Evolutionary conservation across 2,888 invertebrate genomes (phyloP).

Genomic region (Cyclophora punctaria): DNA sequence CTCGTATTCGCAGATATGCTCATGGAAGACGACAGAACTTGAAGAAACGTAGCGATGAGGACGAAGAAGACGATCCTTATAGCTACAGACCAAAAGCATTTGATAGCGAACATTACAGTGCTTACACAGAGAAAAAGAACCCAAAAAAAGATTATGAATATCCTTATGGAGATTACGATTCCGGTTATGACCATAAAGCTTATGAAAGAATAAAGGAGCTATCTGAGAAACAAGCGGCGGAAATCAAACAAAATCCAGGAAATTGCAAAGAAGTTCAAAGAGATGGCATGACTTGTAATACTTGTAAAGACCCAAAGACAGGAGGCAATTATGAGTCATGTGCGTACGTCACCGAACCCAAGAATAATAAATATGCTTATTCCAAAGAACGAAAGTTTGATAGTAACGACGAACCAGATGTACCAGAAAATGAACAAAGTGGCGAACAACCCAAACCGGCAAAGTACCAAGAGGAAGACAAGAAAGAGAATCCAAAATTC

Average conservation of each 20-base stretch:
- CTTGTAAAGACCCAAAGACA: conserved; percentile 83
- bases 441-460: conserved; percentile 44
- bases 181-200: conserved; percentile 70
- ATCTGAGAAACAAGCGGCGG: conserved; percentile 77
- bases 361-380: conserved; percentile 81
- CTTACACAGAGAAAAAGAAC: conserved; percentile 57
- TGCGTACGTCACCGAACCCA: conserved; percentile 83
- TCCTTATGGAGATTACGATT: conserved; percentile 59
- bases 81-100: conserved; percentile 72
- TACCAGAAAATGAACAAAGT: conserved; percentile 57
- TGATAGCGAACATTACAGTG: conserved; percentile 59
- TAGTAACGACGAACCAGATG: conserved; percentile 74
- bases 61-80: conserved; percentile 67
- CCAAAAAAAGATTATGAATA: conserved; percentile 62
- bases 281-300: conserved; percentile 80
- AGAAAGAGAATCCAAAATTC: conserved; percentile 42
- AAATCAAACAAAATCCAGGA: conserved; percentile 76
- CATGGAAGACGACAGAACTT: conserved; percentile 57
- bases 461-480: conserved; percentile 44
- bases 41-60: conserved; percentile 43
- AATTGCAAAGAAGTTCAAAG: conserved; percentile 79
- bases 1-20: conserved; percentile 67
- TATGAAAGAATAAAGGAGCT: conserved; percentile 75
- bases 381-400: conserved; percentile 78
- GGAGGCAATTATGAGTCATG: conserved; percentile 87